Conservation (phyloP, 2,113 vertebrate genomes). For the Beaufortia kweichowensis region DNA sequence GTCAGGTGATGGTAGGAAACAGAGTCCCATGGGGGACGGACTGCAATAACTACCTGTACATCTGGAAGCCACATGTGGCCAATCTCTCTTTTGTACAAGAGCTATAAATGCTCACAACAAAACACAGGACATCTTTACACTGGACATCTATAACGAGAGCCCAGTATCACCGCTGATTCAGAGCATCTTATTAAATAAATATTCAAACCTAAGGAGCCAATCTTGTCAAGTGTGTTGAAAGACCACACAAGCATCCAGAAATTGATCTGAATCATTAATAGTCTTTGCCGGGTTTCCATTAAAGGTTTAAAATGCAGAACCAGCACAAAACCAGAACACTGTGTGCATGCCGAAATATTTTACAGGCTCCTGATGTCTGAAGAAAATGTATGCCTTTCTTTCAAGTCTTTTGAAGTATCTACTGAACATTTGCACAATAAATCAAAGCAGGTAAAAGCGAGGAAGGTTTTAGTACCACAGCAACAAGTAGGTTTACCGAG, state of each 20-base stretch:
- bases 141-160: conserved; percentile 33
- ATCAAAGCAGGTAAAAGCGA: conserved; percentile 22
- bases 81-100: conserved; percentile 5
- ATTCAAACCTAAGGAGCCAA: neutral
- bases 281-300: conserved; percentile 18
- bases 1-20: conserved; percentile 40
- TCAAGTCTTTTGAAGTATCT: conserved; percentile 48
- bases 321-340: conserved; percentile 32
- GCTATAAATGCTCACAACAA: neutral
- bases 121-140: neutral
- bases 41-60: conserved; percentile 50
- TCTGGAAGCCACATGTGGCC: conserved; percentile 57
- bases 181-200: conserved; percentile 16
- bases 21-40: conserved; percentile 27
- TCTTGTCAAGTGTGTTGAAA: neutral
- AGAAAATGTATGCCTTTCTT: conserved; percentile 43
- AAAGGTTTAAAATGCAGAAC: conserved; percentile 19
- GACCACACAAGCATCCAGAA: conserved; percentile 25
- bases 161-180: conserved; percentile 7
- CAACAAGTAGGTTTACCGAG: conserved; percentile 21
- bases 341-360: conserved; percentile 21
- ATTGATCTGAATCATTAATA: conserved; percentile 33
- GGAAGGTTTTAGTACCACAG: neutral
- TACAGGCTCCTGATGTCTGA: conserved; percentile 33
- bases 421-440: conserved; percentile 37